Base-by-base conservation (phyloP, 23 tunicate species). In the Ciona savignyi region DNA sequence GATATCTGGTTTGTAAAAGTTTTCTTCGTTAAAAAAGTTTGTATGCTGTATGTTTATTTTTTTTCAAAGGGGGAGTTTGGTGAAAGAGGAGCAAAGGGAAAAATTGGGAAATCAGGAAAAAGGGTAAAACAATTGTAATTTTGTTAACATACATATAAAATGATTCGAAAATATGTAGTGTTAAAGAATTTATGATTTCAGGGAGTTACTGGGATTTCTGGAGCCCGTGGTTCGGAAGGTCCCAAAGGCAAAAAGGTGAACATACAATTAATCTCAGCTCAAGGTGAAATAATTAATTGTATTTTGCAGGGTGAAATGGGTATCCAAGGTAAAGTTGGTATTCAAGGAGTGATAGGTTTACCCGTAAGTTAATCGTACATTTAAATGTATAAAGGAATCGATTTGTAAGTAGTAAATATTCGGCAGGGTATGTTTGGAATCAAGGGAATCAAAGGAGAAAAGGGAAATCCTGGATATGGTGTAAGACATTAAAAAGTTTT, bases 211-310 rank as follows among this genome's bases (percentile, higher is more conserved):
- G 70, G 70, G 11, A 19, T 65, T 65, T 23, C n/a, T 25, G 77
- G 77, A 19, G 1, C 22, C 19, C 2, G 34, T 1, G 77, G 77
- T 3, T 3, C n/a, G 23, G 9, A 28, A 2, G 77, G 77, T 35
- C 33, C 34, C 3, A 51, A 51, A 51, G 77, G 77, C 19, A 3
- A 73, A 19, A 73, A 56, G 70, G 77, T 34, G 26, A 2, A 19
- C n/a, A 29, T 24, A 1, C 32, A 35, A 35, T 6, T 22, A 27
- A 32, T 51, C 60, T 67, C n/a, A 3, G 27, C 27, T 26, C 1
- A 67, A 23, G n/a, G 72, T 24, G 29, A 29, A 29, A n/a, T n/a
- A 49, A 49, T 11, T 49, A 49, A 49, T 11, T 49, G n/a, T n/a
- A n/a, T n/a, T n/a, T n/a, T n/a, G n/a, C n/a, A n/a, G n/a, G n/a